Conservation (phyloP, 2,888 invertebrate genomes). For the Acronicta aceris region DNA sequence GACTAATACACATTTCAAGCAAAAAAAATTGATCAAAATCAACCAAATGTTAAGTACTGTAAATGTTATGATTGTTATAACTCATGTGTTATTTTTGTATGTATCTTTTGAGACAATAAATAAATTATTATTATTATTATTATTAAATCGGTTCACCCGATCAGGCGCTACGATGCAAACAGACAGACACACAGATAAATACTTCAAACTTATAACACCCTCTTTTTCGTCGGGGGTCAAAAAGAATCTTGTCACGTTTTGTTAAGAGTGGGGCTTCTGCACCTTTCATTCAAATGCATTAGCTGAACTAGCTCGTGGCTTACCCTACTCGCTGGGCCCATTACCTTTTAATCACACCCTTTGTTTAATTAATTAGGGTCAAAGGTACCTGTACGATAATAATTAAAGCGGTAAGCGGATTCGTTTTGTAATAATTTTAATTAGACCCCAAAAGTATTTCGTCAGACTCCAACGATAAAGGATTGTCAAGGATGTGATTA, state of each 20-base stretch:
- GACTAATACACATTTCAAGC: too few relatives aligned
- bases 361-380: constrained; percentile 84
- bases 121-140: too few relatives aligned
- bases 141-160: too few relatives aligned
- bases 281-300: not conserved
- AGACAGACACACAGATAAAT: too few relatives aligned
- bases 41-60: too few relatives aligned
- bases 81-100: too few relatives aligned
- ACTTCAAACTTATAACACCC: too few relatives aligned
- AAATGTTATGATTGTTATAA: too few relatives aligned
- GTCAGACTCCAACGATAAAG: constrained; percentile 4
- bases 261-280: constrained; percentile 19
- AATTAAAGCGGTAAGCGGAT: constrained; percentile 74
- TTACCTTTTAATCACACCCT: constrained; percentile 79
- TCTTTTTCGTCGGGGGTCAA: too few relatives aligned
- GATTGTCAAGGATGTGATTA: not conserved
- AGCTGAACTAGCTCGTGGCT: constrained; percentile 55
- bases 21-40: too few relatives aligned
- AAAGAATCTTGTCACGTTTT: not conserved
- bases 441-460: constrained; percentile 50
- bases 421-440: constrained; percentile 76
- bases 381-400: constrained; percentile 66
- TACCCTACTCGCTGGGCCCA: constrained; percentile 69
- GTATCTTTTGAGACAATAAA: too few relatives aligned
- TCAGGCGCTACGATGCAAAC: too few relatives aligned